Base-by-base conservation (phyloP, 2,888 invertebrate genomes). In the Eupithecia inturbata region DNA sequence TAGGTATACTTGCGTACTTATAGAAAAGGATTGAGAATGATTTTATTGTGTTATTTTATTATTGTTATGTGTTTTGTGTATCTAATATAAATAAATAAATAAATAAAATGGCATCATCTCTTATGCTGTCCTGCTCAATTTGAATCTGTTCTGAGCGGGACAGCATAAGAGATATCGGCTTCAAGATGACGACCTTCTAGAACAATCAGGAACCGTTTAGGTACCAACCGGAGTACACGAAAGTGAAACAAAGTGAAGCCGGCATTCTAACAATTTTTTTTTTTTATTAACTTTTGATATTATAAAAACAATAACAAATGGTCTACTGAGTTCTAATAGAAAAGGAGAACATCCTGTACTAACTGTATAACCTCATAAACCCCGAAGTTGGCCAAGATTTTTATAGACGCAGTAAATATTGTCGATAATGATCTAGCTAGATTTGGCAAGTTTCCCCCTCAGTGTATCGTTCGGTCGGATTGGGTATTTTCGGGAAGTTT, bases 381-480 rank as follows among this genome's bases (percentile, higher is more conserved):
- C 71, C 68, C 68, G 60, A 57, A 71, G 70, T 73, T 68, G 77
- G 68, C 79, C 49, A 76, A 72, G 57, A 71, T 73, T 79, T 77
- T 79, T 77, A 77, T 74, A 41, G 72, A 68, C 26, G 62, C 57
- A 71, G 69, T 66, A 75, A 74, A 77, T 77, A 72, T 71, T 7
- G 39, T 28, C 64, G 70, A 73, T 76, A 76, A 73, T 76, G 72
- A 72, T 72, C 72, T 68, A n/a, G 68, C 39, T 64, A 71, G 70
- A 76, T 76, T 76, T 60, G 68, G 72, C 66, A 73, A 73, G 64
- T 73, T 76, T 75, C 64, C 68, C 72, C 63, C 49, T 26, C 26
- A 31, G 36, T 64, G 66, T 73, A 62, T 67, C 72, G 69, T 67
- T 71, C 49, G 28, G 60, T 66, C 60, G 31, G 39, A 36, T 39